Percentiles rank a stretch among this genome's conserved stretches.
These are phyloP conservation scores for Chloropsis cyanopogon DNA, from an alignment of 2,113 vertebrate species.

Conservation along the genomic window DNA sequence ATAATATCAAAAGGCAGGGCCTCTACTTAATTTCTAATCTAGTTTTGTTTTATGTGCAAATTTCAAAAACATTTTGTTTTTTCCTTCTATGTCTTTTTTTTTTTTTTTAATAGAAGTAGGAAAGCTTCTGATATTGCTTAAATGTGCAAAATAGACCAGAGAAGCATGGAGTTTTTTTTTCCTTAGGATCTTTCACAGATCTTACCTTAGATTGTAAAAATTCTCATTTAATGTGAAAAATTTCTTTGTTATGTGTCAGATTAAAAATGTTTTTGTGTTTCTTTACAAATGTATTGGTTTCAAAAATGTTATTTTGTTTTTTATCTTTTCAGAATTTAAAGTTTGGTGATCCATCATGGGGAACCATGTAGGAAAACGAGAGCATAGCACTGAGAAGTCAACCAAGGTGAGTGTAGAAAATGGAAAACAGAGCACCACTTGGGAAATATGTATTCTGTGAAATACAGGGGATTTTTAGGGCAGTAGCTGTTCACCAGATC, in stretches of 20 bases:
- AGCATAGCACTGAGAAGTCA: slow-evolving; percentile 39
- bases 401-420: slow-evolving; percentile 55
- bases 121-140: neutral
- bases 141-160: neutral
- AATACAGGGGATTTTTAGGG: neutral
- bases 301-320: neutral
- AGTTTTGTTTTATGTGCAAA: neutral
- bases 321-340: slow-evolving; percentile 49
- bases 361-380: slow-evolving; percentile 73
- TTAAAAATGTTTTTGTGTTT: neutral
- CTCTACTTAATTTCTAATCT: neutral
- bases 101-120: neutral
- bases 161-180: neutral
- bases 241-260: neutral
- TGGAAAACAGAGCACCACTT: neutral
- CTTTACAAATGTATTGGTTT: neutral
- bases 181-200: neutral
- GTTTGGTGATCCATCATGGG: slow-evolving; percentile 57
- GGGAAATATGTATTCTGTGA: neutral
- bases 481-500: neutral
- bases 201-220: neutral
- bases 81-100: neutral
- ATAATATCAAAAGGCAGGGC: fast-evolving
- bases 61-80: neutral
- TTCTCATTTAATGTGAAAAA: neutral